Evolutionary conservation across 2,113 vertebrate species (phyloP), one percentile per base, ranked within the genome.

Genomic region (Electrona antarctica): DNA sequence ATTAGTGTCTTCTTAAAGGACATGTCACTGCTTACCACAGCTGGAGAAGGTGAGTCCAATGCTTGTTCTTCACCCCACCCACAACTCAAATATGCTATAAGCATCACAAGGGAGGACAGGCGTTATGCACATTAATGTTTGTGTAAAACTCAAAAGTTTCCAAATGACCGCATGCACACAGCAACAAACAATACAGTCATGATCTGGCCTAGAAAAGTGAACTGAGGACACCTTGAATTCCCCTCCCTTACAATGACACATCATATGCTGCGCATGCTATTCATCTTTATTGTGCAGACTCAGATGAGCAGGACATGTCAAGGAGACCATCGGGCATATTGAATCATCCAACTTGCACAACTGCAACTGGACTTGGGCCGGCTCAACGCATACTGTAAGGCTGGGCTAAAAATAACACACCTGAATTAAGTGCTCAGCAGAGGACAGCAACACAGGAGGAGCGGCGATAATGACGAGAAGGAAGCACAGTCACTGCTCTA

Each of bases 331-430:
- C 48, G 55, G 52, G 52, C 63, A 62, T 28, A 3, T 47, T 60
- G 59, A 73, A 28, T 61, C 47, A 50, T 67, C 70, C 64, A 59
- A 6, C 5, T 65, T 68, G 63, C 63, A 80, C 73, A 81, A 66
- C 66, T 64, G 71, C 73, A 81, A 66, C 66, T 64, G 71, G 69
- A 83, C 69, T 54, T 12, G 69, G 74, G 77, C 75, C 55, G 7
- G 48, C 66, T 82, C 71, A 74, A 63, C 69, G 76, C 65, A 81
- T 67, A 81, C 33, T 41, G 33, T 41, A 41, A 41, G 33, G 33
- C 33, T 4, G 33, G 33, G 61, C 74, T 93, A 91, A 90, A 89
- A 88, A 88, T 91, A 92, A 85, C 50, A 58, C 33, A 66, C 60
- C 63, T 73, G 64, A 73, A 72, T 89, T 89, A 90, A 82, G 81